Conservation (phyloP, 2,888 invertebrate genomes). For the Eupithecia dodoneata region DNA sequence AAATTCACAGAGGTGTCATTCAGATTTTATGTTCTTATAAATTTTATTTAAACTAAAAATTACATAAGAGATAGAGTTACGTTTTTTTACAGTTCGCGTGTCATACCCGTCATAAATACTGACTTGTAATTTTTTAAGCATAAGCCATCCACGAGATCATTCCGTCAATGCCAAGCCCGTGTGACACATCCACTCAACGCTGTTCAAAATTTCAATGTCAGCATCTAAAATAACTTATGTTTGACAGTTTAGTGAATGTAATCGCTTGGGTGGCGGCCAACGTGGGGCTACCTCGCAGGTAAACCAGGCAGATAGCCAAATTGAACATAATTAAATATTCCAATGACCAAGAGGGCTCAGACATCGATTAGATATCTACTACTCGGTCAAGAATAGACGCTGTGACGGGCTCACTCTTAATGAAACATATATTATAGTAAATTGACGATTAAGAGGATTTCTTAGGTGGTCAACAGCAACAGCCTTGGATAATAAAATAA, state of each 20-base stretch:
- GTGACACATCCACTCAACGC: constrained; percentile 62
- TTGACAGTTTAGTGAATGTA: constrained; percentile 82
- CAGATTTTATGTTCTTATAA: constrained; percentile 34
- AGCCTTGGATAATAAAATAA: constrained; percentile 1
- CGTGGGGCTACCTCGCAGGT: constrained; percentile 78
- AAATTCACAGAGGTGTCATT: constrained; percentile 15
- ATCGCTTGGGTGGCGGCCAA: constrained; percentile 75
- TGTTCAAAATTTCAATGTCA: constrained; percentile 76
- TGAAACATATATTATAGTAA: constrained; percentile 26
- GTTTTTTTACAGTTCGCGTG: neutral
- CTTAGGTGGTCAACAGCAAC: neutral
- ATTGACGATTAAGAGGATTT: constrained; percentile 29
- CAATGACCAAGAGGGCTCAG: constrained; percentile 73
- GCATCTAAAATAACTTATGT: constrained; percentile 82
- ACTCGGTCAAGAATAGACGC: constrained; percentile 55
- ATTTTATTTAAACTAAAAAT: constrained; percentile 37
- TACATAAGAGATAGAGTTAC: constrained; percentile 16
- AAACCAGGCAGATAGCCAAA: constrained; percentile 80
- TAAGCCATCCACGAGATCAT: constrained; percentile 37
- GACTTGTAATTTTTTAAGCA: neutral
- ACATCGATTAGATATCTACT: constrained; percentile 65
- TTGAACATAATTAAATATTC: constrained; percentile 80
- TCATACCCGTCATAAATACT: neutral
- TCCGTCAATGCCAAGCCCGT: constrained; percentile 57
- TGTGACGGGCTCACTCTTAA: constrained; percentile 43